phyloP scores from a whole-genome alignment of 2,888 invertebrate genomes.

The Clepsis dumicolana region DNA sequence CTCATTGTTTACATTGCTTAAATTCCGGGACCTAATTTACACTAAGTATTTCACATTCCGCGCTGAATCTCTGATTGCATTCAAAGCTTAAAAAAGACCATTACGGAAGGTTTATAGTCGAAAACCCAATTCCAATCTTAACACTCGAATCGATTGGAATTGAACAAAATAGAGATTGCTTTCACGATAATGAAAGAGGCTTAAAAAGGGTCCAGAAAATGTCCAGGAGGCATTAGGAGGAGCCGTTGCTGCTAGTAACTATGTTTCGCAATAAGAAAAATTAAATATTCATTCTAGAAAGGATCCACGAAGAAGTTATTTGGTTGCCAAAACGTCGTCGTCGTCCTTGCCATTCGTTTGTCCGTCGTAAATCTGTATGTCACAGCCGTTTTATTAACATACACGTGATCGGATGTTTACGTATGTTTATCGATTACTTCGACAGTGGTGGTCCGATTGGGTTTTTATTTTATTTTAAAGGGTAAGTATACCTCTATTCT shows the following conservation, averaged over 20 bases:
- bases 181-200: constrained; percentile 68
- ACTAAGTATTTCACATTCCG: constrained; percentile 3
- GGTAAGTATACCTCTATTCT: too few species aligned
- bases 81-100: constrained; percentile 55
- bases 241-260: constrained; percentile 59
- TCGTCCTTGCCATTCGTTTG: too few species aligned
- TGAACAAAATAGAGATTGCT: constrained; percentile 68
- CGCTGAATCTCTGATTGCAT: constrained; percentile 27
- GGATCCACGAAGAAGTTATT: too few species aligned
- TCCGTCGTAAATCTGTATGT: too few species aligned
- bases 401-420: too few species aligned
- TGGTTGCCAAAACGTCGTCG: too few species aligned
- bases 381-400: too few species aligned
- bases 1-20: neutral
- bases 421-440: too few species aligned
- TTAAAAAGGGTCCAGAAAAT: constrained; percentile 66
- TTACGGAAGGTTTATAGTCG: constrained; percentile 56
- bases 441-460: too few species aligned
- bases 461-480: too few species aligned
- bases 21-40: neutral
- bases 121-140: constrained; percentile 66
- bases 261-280: constrained; percentile 53
- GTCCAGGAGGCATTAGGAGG: constrained; percentile 61
- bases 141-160: constrained; percentile 64
- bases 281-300: constrained; percentile 52